Evolutionary conservation across 2,113 vertebrate genomes (phyloP).

Genomic region (Penelope pileata): DNA sequence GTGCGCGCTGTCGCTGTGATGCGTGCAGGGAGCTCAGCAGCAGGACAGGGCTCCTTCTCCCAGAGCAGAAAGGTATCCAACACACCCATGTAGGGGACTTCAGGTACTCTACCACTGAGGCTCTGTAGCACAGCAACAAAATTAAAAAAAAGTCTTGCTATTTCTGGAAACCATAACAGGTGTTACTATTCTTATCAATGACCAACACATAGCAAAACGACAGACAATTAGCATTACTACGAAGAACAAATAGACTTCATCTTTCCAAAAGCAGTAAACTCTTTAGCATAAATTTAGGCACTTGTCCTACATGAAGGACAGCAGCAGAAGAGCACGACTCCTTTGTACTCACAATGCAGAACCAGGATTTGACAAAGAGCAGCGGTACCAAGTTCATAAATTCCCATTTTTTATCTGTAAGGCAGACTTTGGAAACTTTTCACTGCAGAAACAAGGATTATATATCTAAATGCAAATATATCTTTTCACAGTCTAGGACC

Average conservation of each 20-base stretch:
- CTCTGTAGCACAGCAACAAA: not conserved
- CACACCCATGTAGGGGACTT: fast-evolving
- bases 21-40: not conserved
- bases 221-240: not conserved
- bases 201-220: not conserved
- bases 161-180: not conserved
- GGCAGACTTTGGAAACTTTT: not conserved
- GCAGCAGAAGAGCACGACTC: not conserved
- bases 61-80: not conserved
- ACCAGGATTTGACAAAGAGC: not conserved
- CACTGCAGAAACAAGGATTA: not conserved
- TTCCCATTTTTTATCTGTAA: not conserved
- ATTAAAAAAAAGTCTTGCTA: not conserved
- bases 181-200: not conserved
- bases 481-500: not conserved
- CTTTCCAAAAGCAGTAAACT: not conserved
- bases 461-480: not conserved
- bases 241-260: not conserved
- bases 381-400: not conserved
- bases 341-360: not conserved
- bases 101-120: not conserved
- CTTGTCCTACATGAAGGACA: not conserved
- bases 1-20: not conserved
- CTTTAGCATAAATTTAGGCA: not conserved
- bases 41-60: fast-evolving